Evolutionary conservation across 2,797 vertebrate species (phyloP), one percentile per base, ranked within the genome.

Genomic region (Brachyrhaphis roseni): DNA sequence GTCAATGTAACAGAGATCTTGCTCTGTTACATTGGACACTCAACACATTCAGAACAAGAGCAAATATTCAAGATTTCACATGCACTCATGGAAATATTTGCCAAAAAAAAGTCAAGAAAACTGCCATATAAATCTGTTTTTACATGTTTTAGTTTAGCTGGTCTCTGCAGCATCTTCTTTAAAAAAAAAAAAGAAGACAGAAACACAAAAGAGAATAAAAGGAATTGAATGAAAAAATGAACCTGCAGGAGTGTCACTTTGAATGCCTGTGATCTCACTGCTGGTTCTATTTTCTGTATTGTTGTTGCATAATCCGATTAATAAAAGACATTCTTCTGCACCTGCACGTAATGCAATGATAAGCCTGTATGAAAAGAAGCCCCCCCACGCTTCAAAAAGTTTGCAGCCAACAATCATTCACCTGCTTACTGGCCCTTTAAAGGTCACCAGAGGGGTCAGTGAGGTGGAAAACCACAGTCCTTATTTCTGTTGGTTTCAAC

Each of bases 61-160:
- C 1, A 36, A 12, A 45, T 26, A 36, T 57, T 39, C 36, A 28
- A 68, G 3, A 16, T 77, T 77, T 66, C 8, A 31, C 3, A 28
- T 20, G 49, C 8, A 59, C 15, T 28, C 15, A 53, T 53, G 20
- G 34, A 64, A 64, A 36, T 36, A 31, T 13, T 18, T 23, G 62
- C 16, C 16, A 8, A 36, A 28, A 34, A 31, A 36, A 39, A 23
- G 31, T 36, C 5, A 41, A 23, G 3, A 68, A 68, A 41, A 23
- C 64, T 68, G 8, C 4, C 1, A 20, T n/a, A 62, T 72, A 13
- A 36, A 46, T 75, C 26, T 90, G 88, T 91, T 86, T 90, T 86
- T 78, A 84, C 82, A 85, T 31, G 23, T 43, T 45, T 78, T 55
- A 78, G 72, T 77, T 39, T 68, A 41, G 20, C 15, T 6, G 20